Evolutionary conservation across 2,888 invertebrate species (phyloP).

Genomic region (Cancer borealis): DNA sequence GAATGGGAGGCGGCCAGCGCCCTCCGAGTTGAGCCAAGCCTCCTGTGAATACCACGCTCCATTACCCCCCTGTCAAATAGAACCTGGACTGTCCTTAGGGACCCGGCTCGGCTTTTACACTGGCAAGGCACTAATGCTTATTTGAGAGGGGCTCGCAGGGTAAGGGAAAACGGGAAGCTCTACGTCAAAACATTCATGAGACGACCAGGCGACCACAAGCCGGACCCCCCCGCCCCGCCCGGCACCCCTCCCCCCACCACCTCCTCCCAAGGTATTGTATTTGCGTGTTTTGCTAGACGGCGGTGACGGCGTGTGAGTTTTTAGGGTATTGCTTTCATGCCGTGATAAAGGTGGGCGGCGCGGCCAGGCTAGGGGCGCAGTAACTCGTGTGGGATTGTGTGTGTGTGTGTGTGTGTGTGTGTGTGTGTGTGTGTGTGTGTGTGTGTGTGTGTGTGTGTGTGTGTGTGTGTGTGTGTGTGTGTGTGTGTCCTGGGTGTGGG

Average conservation of each 20-base stretch:
- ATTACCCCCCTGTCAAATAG: constrained; percentile 74
- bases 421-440: too few relatives aligned
- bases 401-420: background rate
- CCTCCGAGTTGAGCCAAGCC: constrained; percentile 65
- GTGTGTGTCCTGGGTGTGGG: background rate
- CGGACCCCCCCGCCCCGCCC: background rate
- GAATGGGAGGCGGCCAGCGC: constrained; percentile 66
- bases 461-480: too few relatives aligned
- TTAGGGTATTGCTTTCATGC: constrained; percentile 66
- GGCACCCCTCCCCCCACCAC: background rate
- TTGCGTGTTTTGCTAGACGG: constrained; percentile 62
- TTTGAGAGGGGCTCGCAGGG: constrained; percentile 72
- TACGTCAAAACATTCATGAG: constrained; percentile 74
- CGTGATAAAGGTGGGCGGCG: background rate
- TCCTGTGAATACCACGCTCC: constrained; percentile 74
- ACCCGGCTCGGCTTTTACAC: constrained; percentile 74
- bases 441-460: too few relatives aligned
- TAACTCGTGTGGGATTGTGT: constrained; percentile 50
- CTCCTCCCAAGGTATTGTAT: constrained; percentile 49
- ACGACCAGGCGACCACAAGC: constrained; percentile 56
- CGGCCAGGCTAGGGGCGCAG: background rate
- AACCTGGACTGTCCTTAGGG: constrained; percentile 75
- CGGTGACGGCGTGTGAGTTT: constrained; percentile 53
- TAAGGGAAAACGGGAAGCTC: constrained; percentile 66
- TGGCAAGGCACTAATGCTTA: constrained; percentile 74